These are phyloP conservation scores for Hemiscyllium ocellatum DNA, from an alignment of 2,113 vertebrate genomes.

Conservation along the genomic window DNA sequence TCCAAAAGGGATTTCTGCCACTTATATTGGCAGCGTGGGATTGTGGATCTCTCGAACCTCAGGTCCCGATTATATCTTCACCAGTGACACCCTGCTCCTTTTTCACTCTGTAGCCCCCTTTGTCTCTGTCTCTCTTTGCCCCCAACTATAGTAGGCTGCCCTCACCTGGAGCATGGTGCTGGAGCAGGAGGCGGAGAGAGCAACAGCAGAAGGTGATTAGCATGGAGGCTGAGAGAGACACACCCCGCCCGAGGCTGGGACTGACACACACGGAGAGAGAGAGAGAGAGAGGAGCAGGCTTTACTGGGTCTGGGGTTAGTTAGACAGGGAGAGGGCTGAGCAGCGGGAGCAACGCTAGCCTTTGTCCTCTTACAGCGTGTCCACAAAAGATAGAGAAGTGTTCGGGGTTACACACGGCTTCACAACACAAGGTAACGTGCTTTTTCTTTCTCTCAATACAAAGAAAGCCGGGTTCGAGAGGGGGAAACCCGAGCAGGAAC, in stretches of 20 bases:
- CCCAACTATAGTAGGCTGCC: not conserved
- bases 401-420: not conserved
- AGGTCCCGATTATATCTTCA: not conserved
- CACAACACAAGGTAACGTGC: not conserved
- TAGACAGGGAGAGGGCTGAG: not conserved
- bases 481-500: not conserved
- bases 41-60: not conserved
- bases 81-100: too few species aligned
- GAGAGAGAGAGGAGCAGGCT: not conserved
- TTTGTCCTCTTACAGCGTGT: not conserved
- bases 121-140: not conserved
- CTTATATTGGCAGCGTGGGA: not conserved
- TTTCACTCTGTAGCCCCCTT: too few species aligned
- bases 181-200: not conserved
- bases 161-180: constrained; percentile 21
- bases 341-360: not conserved
- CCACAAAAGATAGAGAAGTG: not conserved
- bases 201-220: constrained; percentile 24
- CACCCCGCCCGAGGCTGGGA: constrained; percentile 1
- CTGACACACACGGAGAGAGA: not conserved
- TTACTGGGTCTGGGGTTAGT: not conserved
- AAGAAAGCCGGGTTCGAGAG: too few species aligned
- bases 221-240: not conserved
- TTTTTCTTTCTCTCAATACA: too few species aligned
- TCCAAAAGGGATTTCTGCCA: not conserved